phyloP scores from a whole-genome alignment of 2,888 invertebrate species.

The Bhutanitis thaidina region DNA sequence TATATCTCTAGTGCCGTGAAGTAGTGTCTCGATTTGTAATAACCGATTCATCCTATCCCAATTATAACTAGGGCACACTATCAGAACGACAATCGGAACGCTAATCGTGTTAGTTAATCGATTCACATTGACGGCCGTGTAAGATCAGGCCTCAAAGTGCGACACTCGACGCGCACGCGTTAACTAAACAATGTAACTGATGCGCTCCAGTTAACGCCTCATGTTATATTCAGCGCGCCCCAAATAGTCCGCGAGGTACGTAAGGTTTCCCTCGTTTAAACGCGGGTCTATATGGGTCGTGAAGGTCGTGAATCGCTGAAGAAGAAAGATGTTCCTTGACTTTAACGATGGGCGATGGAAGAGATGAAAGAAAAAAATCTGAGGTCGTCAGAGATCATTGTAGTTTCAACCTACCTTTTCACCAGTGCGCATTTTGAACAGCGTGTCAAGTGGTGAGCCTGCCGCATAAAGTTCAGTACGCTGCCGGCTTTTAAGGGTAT shows the following conservation, averaged over 20 bases:
- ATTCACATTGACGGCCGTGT: neutral
- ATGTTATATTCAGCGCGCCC: constrained; percentile 8
- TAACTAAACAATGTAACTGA: neutral
- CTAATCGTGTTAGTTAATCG: neutral
- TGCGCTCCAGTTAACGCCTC: constrained; percentile 5
- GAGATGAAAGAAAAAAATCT: no score
- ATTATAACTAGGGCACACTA: neutral
- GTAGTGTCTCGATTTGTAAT: neutral
- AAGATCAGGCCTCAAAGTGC: neutral
- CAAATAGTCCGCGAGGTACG: neutral
- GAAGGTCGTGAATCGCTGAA: no score
- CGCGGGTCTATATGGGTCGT: neutral
- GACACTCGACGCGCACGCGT: neutral
- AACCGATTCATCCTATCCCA: neutral
- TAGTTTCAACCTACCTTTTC: no score
- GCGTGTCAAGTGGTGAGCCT: no score
- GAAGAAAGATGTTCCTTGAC: no score
- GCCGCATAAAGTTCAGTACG: no score
- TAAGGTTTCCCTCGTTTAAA: neutral
- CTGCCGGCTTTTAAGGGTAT: no score
- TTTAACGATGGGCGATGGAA: no score
- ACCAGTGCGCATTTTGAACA: no score
- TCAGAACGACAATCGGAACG: neutral
- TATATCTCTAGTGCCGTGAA: no score
- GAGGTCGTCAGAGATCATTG: no score